Percentiles rank a stretch among this genome's conserved stretches.
Conservation (phyloP, 2,888 invertebrate genomes). For the Arctia plantaginis region DNA sequence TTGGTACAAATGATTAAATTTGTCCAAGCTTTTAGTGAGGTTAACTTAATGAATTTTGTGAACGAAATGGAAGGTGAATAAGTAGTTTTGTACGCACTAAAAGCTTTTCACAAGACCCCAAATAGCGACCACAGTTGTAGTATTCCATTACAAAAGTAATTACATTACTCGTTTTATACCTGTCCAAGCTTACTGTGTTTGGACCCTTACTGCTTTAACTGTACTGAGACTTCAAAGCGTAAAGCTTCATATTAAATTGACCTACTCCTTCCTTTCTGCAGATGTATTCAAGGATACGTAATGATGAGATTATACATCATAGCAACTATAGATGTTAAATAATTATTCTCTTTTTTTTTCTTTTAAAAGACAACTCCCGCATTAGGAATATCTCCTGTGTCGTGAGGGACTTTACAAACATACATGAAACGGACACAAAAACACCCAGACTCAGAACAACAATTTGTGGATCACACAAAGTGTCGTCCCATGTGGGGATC, state of each 20-base stretch:
- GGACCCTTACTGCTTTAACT: slow-evolving; percentile 14
- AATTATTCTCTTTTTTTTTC: slow-evolving; percentile 62
- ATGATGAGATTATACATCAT: background rate
- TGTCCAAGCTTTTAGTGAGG: slow-evolving; percentile 64
- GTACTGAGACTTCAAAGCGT: background rate
- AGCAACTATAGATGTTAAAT: slow-evolving; percentile 25
- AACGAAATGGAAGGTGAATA: slow-evolving; percentile 63
- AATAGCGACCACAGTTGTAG: slow-evolving; percentile 61
- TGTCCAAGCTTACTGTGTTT: slow-evolving; percentile 30
- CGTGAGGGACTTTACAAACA: too few relatives aligned
- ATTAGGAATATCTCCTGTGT: too few relatives aligned
- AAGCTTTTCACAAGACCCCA: slow-evolving; percentile 65
- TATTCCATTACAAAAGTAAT: slow-evolving; percentile 65
- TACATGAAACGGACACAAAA: too few relatives aligned
- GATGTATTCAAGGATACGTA: background rate
- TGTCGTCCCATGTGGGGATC: too few relatives aligned
- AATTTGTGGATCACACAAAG: too few relatives aligned
- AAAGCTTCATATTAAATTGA: background rate
- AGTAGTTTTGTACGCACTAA: slow-evolving; percentile 73
- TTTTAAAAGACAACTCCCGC: too few relatives aligned
- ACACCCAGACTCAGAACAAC: too few relatives aligned
- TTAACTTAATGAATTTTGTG: slow-evolving; percentile 71
- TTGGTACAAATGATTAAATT: slow-evolving; percentile 68
- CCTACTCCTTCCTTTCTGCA: background rate
- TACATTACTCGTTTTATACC: slow-evolving; percentile 50